phyloP scores from a whole-genome alignment of 2,888 invertebrate species.

The Perizoma flavofasciatum region DNA sequence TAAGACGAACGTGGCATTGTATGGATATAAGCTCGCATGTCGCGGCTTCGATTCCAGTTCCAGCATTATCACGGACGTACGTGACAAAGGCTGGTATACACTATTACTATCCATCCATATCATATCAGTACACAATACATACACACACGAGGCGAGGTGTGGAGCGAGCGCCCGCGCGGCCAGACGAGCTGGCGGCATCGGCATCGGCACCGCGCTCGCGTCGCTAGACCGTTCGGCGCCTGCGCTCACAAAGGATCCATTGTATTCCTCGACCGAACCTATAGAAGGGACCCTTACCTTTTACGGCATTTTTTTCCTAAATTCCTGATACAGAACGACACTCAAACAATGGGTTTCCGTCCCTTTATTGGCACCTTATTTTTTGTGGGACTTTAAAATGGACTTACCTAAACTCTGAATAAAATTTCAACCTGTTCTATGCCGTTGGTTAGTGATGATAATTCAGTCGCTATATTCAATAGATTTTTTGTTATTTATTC shows the following conservation, averaged over 20 bases:
- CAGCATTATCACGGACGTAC: constrained; percentile 39
- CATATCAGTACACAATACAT: constrained; percentile 22
- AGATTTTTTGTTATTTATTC: constrained; percentile 40
- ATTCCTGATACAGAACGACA: constrained; percentile 80
- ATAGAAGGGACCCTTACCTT: constrained; percentile 70
- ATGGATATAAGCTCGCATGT: constrained; percentile 52
- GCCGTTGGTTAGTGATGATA: constrained; percentile 41
- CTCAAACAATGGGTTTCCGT: constrained; percentile 82
- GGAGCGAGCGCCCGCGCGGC: constrained; percentile 38
- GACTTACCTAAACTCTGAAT: constrained; percentile 71
- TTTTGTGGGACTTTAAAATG: constrained; percentile 74
- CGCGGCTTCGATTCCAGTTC: constrained; percentile 29
- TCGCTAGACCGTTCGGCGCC: constrained; percentile 81
- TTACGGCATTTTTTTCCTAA: constrained; percentile 66
- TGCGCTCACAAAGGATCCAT: constrained; percentile 78
- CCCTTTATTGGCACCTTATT: constrained; percentile 83
- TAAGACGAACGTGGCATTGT: constrained; percentile 49
- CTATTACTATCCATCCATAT: constrained; percentile 8
- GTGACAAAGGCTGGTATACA: constrained; percentile 39
- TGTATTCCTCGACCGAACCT: constrained; percentile 72
- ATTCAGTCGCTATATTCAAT: constrained; percentile 48
- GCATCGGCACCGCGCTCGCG: constrained; percentile 50
- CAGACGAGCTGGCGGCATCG: constrained; percentile 63
- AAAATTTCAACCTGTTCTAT: constrained; percentile 77
- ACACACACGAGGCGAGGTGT: constrained; percentile 6